phyloP scores from a whole-genome alignment of 92 coral and sea anemone genomes.

The Ricordea florida region DNA sequence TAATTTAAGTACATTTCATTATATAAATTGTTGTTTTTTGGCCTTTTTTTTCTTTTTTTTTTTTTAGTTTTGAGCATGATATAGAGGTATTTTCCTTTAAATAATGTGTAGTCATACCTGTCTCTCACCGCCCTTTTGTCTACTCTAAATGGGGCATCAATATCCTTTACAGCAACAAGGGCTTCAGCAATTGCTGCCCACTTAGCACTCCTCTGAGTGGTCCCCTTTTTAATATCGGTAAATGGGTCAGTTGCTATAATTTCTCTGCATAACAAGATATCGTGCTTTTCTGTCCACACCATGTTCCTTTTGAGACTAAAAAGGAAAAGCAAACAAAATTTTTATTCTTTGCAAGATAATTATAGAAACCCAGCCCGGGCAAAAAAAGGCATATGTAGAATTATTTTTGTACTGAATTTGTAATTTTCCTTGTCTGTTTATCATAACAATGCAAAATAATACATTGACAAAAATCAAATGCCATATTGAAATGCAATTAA shows the following conservation, averaged over 20 bases:
- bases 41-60: too few species aligned
- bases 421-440: too few species aligned
- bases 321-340: neutral
- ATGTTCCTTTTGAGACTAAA: slow-evolving; percentile 9
- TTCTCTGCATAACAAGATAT: slow-evolving; percentile 17
- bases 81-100: slow-evolving; percentile 4
- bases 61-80: neutral
- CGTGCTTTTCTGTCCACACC: slow-evolving; percentile 19
- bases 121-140: slow-evolving; percentile 13
- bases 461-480: too few species aligned
- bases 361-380: too few species aligned
- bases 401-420: too few species aligned
- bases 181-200: too few species aligned
- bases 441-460: too few species aligned
- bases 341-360: neutral
- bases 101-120: neutral
- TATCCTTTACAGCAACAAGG: slow-evolving; percentile 1
- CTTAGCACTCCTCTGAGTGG: too few species aligned
- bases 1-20: neutral
- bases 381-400: too few species aligned
- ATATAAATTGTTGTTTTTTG: too few species aligned
- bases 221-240: slow-evolving; percentile 7
- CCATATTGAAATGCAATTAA: too few species aligned
- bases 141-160: slow-evolving; percentile 6
- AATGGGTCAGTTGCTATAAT: slow-evolving; percentile 18